Evolutionary conservation across 2,888 invertebrate genomes (phyloP), one percentile per base, ranked within the genome.

Genomic region (Tigriopus californicus): DNA sequence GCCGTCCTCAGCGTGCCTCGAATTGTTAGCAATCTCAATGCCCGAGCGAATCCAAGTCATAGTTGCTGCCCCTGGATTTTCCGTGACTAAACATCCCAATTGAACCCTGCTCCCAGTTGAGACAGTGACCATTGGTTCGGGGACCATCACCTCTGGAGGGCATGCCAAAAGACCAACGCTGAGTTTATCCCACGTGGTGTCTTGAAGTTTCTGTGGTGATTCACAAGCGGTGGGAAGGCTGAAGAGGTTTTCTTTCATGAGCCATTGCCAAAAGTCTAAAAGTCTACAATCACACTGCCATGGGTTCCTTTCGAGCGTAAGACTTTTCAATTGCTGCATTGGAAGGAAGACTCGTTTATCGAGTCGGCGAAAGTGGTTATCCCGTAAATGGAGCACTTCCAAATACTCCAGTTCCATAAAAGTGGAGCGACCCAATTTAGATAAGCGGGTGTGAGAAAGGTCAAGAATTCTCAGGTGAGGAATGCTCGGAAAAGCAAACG

Each of bases 381-480:
- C 20, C 13, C 46, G 15, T 13, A 56, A 15, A 20, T 56, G 56
- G n/a, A 56, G 18, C 1, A 56, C 56, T 46, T 56, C 56, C 25
- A 56, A 22, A 20, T 18, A 22, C 12, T 20, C 41, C 1, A 56
- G 44, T 10, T 41, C 20, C 12, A 20, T 13, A 24, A 56, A 56
- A 12, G 56, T 56, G 42, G 24, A 22, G 42, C 46, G 12, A 33
- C 25, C 44, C 6, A 56, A 22, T 24, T 56, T 41, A 18, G 44
- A 22, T 64, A 91, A 75, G 65, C 81, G 79, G 70, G 90, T 91
- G 64, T 82, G 79, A 67, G 84, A 83, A 68, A 91, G 73, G 68
- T 88, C 82, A 62, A 91, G 76, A 64, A 80, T 84, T 62, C 83
- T 79, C 65, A 91, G 74, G 73, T 88, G 84, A 58, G 83, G 84